Percentiles rank a stretch among this genome's conserved stretches.
phyloP scores from a whole-genome alignment of 2,888 invertebrate genomes.

The Lucinisca nassula region DNA sequence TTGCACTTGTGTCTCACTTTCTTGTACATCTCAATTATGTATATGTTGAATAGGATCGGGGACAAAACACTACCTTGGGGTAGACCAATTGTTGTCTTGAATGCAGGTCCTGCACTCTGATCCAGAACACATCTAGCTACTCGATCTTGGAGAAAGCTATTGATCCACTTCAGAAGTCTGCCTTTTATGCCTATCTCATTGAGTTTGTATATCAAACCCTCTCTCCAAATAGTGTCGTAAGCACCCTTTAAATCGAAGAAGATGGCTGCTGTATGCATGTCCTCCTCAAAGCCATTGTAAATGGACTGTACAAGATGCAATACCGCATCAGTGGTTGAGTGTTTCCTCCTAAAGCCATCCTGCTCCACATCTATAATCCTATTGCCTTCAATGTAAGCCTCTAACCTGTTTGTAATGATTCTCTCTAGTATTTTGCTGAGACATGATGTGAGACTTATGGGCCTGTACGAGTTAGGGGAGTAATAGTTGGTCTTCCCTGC shows the following conservation, averaged over 20 bases:
- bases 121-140: background rate
- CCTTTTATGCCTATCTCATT: background rate
- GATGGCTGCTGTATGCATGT: constrained; percentile 1
- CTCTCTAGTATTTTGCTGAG: constrained; percentile 23
- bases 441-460: constrained; percentile 31
- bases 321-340: constrained; percentile 21
- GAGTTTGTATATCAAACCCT: too few relatives aligned
- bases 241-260: constrained; percentile 23
- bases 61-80: constrained; percentile 7
- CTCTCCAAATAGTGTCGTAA: too few relatives aligned
- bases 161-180: background rate
- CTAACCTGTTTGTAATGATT: constrained; percentile 3
- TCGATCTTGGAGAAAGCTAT: background rate
- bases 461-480: constrained; percentile 26
- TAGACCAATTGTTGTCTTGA: background rate
- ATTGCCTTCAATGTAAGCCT: constrained; percentile 14
- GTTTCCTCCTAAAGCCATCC: constrained; percentile 27
- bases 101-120: background rate
- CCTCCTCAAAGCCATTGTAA: background rate
- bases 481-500: constrained; percentile 27
- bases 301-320: background rate
- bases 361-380: constrained; percentile 12
- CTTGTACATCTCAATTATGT: constrained; percentile 22
- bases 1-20: background rate
- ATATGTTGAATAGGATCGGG: constrained; percentile 1